Evolutionary conservation across 2,888 invertebrate genomes (phyloP), one percentile per base, ranked within the genome.

Genomic region (Troilus luridus): DNA sequence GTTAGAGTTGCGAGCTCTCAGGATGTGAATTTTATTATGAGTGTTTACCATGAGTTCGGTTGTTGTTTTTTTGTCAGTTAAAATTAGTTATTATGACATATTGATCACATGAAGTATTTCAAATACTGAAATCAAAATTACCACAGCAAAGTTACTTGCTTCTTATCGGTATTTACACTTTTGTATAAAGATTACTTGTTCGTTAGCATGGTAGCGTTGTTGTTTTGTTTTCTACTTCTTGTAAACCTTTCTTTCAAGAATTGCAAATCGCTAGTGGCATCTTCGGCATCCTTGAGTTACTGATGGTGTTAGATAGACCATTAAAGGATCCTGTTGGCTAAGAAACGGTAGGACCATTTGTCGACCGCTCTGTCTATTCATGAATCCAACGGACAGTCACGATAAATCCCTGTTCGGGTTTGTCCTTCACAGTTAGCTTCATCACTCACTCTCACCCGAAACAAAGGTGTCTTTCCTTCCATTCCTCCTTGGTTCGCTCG

Each of bases 381-480:
- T 72, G 72, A 72, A 72, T 72, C 72, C 72, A 17, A 5, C 17
- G 72, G 72, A 72, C 72, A 72, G 72, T 72, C 7, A 27, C 72
- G 27, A 72, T 72, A 72, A 72, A 72, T 72, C 72, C 72, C 27
- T 72, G 72, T 72, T 72, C 72, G 27, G 72, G 27, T 72, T 72
- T 72, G 72, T 72, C 72, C 72, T 27, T 24, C 24, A 27, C 72
- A 27, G 27, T 27, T 72, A 72, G 72, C 72, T 72, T 14, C 72
- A 72, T 72, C 72, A 72, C 72, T 72, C 72, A 72, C 72, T 0
- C 72, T 72, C 14, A 27, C 6, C 72, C 72, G 72, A 72, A 72
- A 72, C 72, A 72, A 72, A 72, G 72, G 72, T 72, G 72, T 72
- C 72, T 72, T 72, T 72, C 27, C 72, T 72, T 72, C 72, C 72